Evolutionary conservation across 2,113 vertebrate species (phyloP), one percentile per base, ranked within the genome.

Genomic region (Condylura cristata): DNA sequence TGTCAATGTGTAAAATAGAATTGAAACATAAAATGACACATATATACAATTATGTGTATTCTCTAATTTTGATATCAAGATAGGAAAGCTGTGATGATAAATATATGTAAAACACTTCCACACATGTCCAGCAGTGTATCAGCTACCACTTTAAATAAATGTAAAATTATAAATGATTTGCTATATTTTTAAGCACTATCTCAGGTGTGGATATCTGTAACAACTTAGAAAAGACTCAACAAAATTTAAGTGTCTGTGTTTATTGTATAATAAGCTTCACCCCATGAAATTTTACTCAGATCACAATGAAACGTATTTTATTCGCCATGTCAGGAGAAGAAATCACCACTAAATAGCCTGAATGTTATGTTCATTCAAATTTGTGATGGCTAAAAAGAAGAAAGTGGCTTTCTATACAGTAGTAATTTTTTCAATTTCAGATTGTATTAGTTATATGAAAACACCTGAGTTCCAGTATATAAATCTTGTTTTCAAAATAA

Each of bases 301-400:
- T 85, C 51, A 87, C 60, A 74, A 63, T 80, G 44, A 93, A 89
- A 76, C 39, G 13, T 93, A 51, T 75, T 96, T 97, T 91, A 80
- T 80, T 71, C 28, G 82, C 61, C 34, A 94, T 75, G 24, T 60
- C 81, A 92, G 61, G 24, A 48, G 17, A 85, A 86, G 32, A 96
- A 91, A 82, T 94, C 22, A 85, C 26, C 60, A 76, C 24, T 78
- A 87, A 84, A 68, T 30, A 92, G 66, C 9, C 56, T 63, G 9
- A 95, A 70, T 88, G 30, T 56, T 95, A 66, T 82, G 16, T 84
- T 95, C 44, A 74, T 87, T 92, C 37, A 58, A 87, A 85, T 93
- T n/a, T 92, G 37, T 81, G 88, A 58, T 63, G 18, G 5, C 24
- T 87, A 60, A 90, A 60, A 95, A 78, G n/a, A 58, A 46, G 28